Base-by-base conservation (phyloP, 2,797 vertebrate species). In the Esox lucius region DNA sequence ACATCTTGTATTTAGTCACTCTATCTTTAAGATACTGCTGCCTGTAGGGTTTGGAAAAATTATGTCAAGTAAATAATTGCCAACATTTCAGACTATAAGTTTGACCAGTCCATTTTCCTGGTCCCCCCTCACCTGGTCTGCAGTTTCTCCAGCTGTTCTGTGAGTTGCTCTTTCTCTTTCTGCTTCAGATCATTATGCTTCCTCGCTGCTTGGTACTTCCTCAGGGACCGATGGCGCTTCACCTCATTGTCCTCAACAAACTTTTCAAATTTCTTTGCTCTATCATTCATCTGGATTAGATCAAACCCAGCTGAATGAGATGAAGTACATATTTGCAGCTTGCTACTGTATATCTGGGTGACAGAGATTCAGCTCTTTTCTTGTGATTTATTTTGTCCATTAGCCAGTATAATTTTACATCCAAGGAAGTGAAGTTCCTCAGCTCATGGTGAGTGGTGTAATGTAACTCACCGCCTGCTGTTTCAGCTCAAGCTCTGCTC, bases 161-260 rank as follows among this genome's bases (percentile, higher is more conserved):
- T 81, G 68, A 94, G 77, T 3, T 91, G 88, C 11, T 90, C 84
- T 73, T 93, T 90, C 73, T 94, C 90, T 35, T 22, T 83, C 28
- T 91, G 84, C 74, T 87, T 92, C 35, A 80, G 42, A 53, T 84
- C n/a, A 33, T 93, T 95, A 61, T 91, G 77, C 70, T 87, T 87
- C 69, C 12, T 79, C 31, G 94, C 92, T 8, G 17, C 76, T 75
- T 93, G 81, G 15, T 88, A 94, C 71, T 92, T 94, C 86, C 90
- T 87, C 71, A 93, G 70, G 0, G 87, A 87, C 76, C 70, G 51
- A 0, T 74, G 80, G 5, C 87, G 89, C 80, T 95, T 95, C 11
- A 62, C 68, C 33, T 91, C 87, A 26, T 91, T 94, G 71, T 92
- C 92, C 68, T 88, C 87, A 53, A 94, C 89, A 85, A 94, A 91